These are phyloP conservation scores for Gryllus longicercus DNA, from an alignment of 2,888 invertebrate species.

Conservation along the genomic window DNA sequence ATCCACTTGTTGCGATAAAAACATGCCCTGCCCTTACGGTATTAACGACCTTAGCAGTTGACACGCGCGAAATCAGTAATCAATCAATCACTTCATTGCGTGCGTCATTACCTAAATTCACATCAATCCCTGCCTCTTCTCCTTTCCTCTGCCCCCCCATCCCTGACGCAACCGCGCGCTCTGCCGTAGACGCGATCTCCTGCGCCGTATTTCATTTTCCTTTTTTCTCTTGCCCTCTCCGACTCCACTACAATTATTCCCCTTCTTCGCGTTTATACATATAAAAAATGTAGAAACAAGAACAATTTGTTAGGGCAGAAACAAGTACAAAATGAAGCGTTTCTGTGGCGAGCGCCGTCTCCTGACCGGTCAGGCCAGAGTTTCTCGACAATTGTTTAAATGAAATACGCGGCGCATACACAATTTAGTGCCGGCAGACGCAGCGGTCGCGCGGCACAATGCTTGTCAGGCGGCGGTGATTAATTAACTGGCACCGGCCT, in stretches of 20 bases:
- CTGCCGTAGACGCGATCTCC: neutral
- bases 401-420: neutral
- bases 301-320: neutral
- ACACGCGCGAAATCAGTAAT: no score
- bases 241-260: neutral
- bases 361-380: neutral
- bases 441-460: neutral
- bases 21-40: no score
- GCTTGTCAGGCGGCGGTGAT: neutral
- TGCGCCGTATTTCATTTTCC: neutral
- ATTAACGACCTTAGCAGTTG: no score
- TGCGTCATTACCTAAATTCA: no score
- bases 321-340: neutral
- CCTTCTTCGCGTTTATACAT: neutral
- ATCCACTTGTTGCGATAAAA: no score
- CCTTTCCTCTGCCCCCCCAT: no score
- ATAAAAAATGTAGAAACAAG: neutral
- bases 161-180: no score
- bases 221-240: neutral
- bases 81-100: no score
- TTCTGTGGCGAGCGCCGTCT: neutral
- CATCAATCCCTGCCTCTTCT: no score
- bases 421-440: conserved; percentile 5
- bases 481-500: conserved; percentile 1
- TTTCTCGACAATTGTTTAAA: neutral